A percentile compares a stretch with the other conserved stretches of the same genome.
Conservation (phyloP, 2,113 vertebrate species). For the Sorex araneus region DNA sequence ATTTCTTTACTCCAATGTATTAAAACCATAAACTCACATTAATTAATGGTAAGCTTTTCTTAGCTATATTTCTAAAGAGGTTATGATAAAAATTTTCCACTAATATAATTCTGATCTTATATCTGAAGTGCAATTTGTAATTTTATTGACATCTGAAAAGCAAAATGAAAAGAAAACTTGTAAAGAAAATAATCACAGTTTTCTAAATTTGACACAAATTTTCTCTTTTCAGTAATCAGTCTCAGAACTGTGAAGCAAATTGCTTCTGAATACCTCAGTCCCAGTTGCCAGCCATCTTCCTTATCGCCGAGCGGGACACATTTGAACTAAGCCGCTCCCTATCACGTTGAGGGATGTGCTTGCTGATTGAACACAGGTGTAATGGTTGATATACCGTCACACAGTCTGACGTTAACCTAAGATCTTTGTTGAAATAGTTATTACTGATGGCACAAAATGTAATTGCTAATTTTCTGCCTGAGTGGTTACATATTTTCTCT, state of each 20-base stretch:
- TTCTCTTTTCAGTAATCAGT: slow-evolving; percentile 87
- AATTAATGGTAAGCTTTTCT: not conserved
- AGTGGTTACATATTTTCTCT: slow-evolving; percentile 94
- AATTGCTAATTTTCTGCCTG: slow-evolving; percentile 99
- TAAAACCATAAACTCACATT: not conserved
- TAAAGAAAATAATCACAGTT: slow-evolving; percentile 63
- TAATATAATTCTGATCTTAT: too few species aligned
- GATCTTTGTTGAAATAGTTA: slow-evolving; percentile 98
- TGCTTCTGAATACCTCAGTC: slow-evolving; percentile 91
- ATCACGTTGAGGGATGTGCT: slow-evolving; percentile 88
- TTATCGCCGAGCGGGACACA: slow-evolving; percentile 90
- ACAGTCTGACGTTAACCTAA: slow-evolving; percentile 94
- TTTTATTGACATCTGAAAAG: slow-evolving; percentile 10
- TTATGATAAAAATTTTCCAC: not conserved
- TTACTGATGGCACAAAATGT: slow-evolving; percentile 97
- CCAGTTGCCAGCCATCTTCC: slow-evolving; percentile 93
- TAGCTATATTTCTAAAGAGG: slow-evolving; percentile 60
- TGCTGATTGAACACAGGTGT: slow-evolving; percentile 95
- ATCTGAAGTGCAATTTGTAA: too few species aligned
- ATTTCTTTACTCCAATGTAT: not conserved
- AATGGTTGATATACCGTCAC: slow-evolving; percentile 95
- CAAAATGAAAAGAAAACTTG: slow-evolving; percentile 68
- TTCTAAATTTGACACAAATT: slow-evolving; percentile 84
- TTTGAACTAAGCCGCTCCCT: slow-evolving; percentile 90
- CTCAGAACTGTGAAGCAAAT: slow-evolving; percentile 91